phyloP scores from a whole-genome alignment of 1,140 invertebrate species.

The Dolichoris vasculosae region DNA sequence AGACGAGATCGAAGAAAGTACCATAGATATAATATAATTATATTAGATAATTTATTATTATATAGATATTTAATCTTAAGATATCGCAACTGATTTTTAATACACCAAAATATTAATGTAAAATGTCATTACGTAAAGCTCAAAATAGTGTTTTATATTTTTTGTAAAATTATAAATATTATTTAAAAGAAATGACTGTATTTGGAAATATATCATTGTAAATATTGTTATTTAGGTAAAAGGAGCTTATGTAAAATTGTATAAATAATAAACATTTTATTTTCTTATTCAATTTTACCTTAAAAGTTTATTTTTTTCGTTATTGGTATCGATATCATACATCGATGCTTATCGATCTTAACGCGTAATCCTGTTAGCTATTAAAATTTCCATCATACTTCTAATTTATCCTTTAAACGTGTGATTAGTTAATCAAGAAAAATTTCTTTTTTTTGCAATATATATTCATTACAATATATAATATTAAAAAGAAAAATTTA shows the following conservation, averaged over 20 bases:
- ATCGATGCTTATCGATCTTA: background rate
- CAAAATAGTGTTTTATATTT: background rate
- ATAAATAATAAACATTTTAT: background rate
- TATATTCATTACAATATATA: background rate
- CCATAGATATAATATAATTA: too few relatives aligned
- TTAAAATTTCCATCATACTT: background rate
- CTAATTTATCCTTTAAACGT: background rate
- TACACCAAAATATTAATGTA: too few relatives aligned
- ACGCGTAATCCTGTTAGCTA: background rate
- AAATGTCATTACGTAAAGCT: background rate
- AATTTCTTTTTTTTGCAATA: background rate
- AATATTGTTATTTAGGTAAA: background rate
- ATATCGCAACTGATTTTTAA: background rate
- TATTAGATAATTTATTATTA: constrained; percentile 35
- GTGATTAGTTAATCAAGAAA: background rate
- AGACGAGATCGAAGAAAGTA: background rate
- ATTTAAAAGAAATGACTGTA: background rate
- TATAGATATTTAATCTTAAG: too few relatives aligned
- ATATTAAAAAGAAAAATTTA: background rate
- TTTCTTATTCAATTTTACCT: background rate
- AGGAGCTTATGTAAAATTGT: background rate
- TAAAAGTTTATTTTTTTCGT: background rate
- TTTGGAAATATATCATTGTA: too few relatives aligned
- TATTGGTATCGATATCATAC: background rate
- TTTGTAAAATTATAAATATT: background rate